Evolutionary conservation across 2,797 vertebrate genomes (phyloP).

Genomic region (Bryconaethiops microstoma): DNA sequence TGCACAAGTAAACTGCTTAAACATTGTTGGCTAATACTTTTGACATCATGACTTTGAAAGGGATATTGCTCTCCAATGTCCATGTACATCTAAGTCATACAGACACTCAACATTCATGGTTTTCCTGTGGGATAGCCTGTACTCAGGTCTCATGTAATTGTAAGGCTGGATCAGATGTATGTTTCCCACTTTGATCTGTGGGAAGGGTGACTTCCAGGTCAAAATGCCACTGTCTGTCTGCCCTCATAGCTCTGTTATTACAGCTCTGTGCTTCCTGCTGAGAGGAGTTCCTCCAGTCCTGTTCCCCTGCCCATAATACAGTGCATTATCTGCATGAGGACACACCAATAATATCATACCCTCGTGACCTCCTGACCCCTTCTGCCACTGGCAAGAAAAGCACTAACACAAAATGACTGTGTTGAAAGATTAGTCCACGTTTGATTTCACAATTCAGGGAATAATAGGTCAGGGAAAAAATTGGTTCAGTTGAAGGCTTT

Average conservation of each 20-base stretch:
- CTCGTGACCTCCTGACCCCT: conserved; percentile 65
- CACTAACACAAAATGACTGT: conserved; percentile 1
- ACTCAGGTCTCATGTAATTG: conserved; percentile 49
- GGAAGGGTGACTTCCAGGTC: conserved; percentile 49
- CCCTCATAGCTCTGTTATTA: conserved; percentile 72
- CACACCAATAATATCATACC: conserved; percentile 70
- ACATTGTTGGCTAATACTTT: too few species aligned
- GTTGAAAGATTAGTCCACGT: not conserved
- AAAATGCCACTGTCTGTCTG: conserved; percentile 69
- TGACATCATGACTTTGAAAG: not conserved
- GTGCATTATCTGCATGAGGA: conserved; percentile 65
- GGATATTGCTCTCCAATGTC: not conserved
- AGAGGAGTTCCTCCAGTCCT: conserved; percentile 52
- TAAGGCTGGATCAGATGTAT: conserved; percentile 32
- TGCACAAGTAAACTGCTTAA: too few species aligned
- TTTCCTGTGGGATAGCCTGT: conserved; percentile 26
- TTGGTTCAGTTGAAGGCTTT: not conserved
- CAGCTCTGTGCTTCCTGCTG: conserved; percentile 65
- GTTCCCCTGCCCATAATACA: conserved; percentile 62
- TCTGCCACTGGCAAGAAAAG: conserved; percentile 11
- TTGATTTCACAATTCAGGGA: not conserved
- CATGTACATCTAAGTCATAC: conserved; percentile 3
- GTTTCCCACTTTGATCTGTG: conserved; percentile 57
- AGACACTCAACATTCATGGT: conserved; percentile 2
- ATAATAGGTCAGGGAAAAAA: not conserved